These are phyloP conservation scores for Micrasema minimum DNA, from an alignment of 1,140 invertebrate species.

Conservation along the genomic window DNA sequence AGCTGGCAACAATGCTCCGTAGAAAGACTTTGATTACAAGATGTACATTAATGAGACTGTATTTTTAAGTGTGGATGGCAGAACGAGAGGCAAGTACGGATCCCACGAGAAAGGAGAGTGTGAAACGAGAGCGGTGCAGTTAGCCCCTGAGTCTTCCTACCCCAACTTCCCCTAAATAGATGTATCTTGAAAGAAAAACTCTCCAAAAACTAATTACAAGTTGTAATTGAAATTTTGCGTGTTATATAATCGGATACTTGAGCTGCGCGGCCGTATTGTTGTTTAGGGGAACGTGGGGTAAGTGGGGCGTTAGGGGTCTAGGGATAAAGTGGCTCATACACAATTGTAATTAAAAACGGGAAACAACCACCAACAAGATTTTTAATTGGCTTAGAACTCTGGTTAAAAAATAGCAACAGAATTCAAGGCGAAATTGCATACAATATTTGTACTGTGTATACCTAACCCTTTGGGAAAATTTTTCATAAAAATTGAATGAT, in stretches of 20 bases:
- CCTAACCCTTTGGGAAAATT: too few species aligned
- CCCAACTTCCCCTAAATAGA: constrained; percentile 56
- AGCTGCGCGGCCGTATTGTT: constrained; percentile 58
- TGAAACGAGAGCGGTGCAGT: constrained; percentile 52
- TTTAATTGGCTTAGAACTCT: too few species aligned
- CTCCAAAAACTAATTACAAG: constrained; percentile 70
- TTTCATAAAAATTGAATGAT: too few species aligned
- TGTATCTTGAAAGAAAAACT: constrained; percentile 67
- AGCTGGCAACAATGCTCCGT: constrained; percentile 15
- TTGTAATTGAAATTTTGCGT: constrained; percentile 71
- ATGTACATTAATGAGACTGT: constrained; percentile 35
- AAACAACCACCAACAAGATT: too few species aligned
- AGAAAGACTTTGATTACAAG: constrained; percentile 24
- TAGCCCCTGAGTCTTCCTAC: constrained; percentile 49
- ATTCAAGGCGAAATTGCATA: too few species aligned
- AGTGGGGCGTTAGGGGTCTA: constrained; percentile 53
- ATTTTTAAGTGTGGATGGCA: constrained; percentile 20
- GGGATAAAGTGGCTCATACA: constrained; percentile 44
- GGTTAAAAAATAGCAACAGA: too few species aligned
- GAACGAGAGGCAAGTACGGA: constrained; percentile 15
- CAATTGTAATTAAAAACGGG: constrained; percentile 20
- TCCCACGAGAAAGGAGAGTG: background rate
- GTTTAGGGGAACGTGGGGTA: constrained; percentile 50
- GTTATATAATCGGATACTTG: constrained; percentile 70
- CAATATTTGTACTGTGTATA: too few species aligned